These are phyloP conservation scores for Heliconius aoede DNA, from an alignment of 2,888 invertebrate species.

Conservation along the genomic window DNA sequence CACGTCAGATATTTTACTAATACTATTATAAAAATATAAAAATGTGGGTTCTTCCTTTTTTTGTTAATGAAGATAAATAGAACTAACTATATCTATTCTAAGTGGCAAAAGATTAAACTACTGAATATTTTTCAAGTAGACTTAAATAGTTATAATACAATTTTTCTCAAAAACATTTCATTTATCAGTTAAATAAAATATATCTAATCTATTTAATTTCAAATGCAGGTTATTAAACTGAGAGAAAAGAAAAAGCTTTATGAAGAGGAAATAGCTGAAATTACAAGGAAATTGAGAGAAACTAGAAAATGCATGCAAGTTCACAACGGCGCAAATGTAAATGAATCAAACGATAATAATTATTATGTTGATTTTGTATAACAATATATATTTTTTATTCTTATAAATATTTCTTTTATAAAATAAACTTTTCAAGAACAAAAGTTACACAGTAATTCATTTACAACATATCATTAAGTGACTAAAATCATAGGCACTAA, in stretches of 20 bases:
- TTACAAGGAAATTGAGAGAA: conserved; percentile 57
- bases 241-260: conserved; percentile 61
- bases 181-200: background rate
- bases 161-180: background rate
- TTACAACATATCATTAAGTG: background rate
- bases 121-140: background rate
- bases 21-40: too few species aligned
- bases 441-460: background rate
- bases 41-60: background rate
- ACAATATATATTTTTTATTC: background rate
- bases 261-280: conserved; percentile 58
- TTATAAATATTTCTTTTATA: background rate
- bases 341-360: background rate
- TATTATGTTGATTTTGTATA: background rate
- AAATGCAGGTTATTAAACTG: conserved; percentile 61
- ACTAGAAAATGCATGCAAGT: conserved; percentile 61
- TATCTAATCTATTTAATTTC: background rate
- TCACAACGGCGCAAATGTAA: conserved; percentile 40
- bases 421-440: background rate
- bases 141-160: background rate
- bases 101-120: background rate
- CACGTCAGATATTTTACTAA: too few species aligned
- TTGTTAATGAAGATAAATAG: background rate
- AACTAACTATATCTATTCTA: background rate
- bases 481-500: background rate